Conservation (phyloP, 2,113 vertebrate species). For the Okapia johnstoni region DNA sequence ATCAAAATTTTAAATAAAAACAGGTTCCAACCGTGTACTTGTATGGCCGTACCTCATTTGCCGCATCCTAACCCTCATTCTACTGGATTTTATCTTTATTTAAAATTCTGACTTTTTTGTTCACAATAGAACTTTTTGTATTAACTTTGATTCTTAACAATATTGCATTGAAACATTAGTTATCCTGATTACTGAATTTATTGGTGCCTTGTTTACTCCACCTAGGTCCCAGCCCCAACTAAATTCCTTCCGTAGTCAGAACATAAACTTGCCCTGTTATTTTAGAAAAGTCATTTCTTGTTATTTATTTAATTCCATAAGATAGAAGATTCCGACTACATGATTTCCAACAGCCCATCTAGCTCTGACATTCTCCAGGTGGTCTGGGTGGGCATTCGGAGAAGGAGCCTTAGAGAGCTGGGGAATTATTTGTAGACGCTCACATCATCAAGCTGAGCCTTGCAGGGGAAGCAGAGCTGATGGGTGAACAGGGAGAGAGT, state of each 20-base stretch:
- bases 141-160: neutral
- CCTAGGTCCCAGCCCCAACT: neutral
- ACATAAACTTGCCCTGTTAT: neutral
- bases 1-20: neutral
- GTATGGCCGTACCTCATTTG: rapidly evolving
- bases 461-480: neutral
- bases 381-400: neutral
- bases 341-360: neutral
- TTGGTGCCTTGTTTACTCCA: neutral
- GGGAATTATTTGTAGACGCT: rapidly evolving
- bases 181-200: neutral
- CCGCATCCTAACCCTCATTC: neutral
- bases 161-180: neutral
- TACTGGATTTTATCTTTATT: neutral
- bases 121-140: neutral
- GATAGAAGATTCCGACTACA: neutral
- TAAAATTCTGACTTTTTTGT: neutral
- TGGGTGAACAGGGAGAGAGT: neutral
- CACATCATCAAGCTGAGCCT: neutral
- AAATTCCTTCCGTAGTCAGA: neutral
- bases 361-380: neutral
- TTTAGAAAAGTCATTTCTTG: neutral
- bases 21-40: neutral
- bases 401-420: neutral
- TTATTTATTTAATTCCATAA: neutral